These are phyloP conservation scores for Seriola quinqueradiata DNA, from an alignment of 2,113 vertebrate genomes.

Conservation along the genomic window DNA sequence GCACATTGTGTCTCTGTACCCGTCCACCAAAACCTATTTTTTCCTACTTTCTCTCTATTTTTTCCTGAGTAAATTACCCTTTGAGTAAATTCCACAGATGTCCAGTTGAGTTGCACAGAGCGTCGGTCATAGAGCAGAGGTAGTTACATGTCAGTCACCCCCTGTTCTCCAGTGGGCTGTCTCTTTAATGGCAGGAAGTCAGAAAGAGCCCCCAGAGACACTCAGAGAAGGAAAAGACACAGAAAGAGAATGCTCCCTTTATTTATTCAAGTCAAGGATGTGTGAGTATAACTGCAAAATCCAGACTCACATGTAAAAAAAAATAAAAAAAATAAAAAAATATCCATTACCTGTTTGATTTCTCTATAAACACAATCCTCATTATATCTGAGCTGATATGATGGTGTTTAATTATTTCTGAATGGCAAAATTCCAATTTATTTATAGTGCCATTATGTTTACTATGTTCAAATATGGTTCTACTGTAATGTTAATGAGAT, in stretches of 20 bases:
- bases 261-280: slow-evolving; percentile 63
- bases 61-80: slow-evolving; percentile 40
- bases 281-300: slow-evolving; percentile 29
- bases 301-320: neutral
- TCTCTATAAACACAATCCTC: slow-evolving; percentile 1
- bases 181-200: slow-evolving; percentile 84
- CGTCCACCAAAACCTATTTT: neutral
- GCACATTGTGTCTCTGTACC: neutral
- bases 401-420: neutral
- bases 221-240: slow-evolving; percentile 52
- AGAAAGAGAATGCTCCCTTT: slow-evolving; percentile 60
- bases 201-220: slow-evolving; percentile 63
- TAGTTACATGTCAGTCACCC: slow-evolving; percentile 75
- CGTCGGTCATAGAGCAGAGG: slow-evolving; percentile 58
- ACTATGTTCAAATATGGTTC: slow-evolving; percentile 42
- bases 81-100: slow-evolving; percentile 69
- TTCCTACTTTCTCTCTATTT: slow-evolving; percentile 1
- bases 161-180: slow-evolving; percentile 71
- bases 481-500: slow-evolving; percentile 44
- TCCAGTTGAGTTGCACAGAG: slow-evolving; percentile 61
- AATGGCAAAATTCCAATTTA: slow-evolving; percentile 20
- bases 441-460: slow-evolving; percentile 42
- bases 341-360: neutral
- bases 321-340: neutral
- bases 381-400: neutral